Evolutionary conservation across 2,888 invertebrate species (phyloP).

Genomic region (Eupithecia abbreviata): DNA sequence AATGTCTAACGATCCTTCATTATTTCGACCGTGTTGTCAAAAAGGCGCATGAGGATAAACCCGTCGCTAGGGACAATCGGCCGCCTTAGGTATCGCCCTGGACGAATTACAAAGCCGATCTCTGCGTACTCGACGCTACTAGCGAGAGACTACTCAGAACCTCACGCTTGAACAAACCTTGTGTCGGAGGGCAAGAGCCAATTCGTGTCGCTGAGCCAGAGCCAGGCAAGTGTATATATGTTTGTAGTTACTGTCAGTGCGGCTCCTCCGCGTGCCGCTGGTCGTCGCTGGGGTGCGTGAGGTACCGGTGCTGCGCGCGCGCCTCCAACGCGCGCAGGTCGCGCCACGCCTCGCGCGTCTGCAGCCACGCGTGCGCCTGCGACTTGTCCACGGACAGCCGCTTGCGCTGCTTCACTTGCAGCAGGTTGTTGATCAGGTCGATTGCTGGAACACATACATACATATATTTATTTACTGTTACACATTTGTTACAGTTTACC

Average conservation of each 20-base stretch:
- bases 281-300: conserved; percentile 76
- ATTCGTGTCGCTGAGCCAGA: neutral
- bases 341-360: conserved; percentile 97
- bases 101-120: neutral
- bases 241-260: neutral
- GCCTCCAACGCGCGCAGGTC: conserved; percentile 94
- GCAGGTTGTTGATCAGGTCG: conserved; percentile 97
- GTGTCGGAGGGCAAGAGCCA: neutral
- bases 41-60: too few species aligned
- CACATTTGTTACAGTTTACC: too few species aligned
- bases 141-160: neutral
- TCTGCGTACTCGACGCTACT: neutral
- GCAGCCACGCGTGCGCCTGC: conserved; percentile 96
- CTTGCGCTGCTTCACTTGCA: conserved; percentile 98
- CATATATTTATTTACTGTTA: too few species aligned
- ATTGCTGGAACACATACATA: conserved; percentile 87
- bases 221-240: neutral
- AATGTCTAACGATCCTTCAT: too few species aligned
- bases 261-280: conserved; percentile 47
- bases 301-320: conserved; percentile 69
- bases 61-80: too few species aligned
- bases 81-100: neutral
- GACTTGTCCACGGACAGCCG: conserved; percentile 98
- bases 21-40: too few species aligned
- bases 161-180: neutral